Evolutionary conservation across 2,888 invertebrate species (phyloP), one percentile per base, ranked within the genome.

Genomic region (Epinotia ramella): DNA sequence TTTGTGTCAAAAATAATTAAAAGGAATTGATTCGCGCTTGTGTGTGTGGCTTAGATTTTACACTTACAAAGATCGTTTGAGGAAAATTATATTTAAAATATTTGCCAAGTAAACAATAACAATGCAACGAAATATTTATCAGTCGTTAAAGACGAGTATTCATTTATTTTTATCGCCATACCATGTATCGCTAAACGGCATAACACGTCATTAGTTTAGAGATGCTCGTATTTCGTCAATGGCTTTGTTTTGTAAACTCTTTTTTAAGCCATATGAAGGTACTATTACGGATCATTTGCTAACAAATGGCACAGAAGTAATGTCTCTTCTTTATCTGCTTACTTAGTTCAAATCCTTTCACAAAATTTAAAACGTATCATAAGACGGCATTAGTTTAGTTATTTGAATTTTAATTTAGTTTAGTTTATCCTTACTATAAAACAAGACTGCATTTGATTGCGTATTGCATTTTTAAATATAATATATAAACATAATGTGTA

Each of bases 221-320:
- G 85, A 85, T 82, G 81, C 82, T 82, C 83, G 82, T 88, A 87
- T 85, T 85, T 86, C 77, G 81, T 78, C 81, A 83, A 82, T 84
- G 85, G 86, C 69, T 77, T 66, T 69, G 87, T 85, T 86, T 85
- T 85, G 81, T 84, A 84, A 83, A 86, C 85, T 85, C 83, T 80
- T 84, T 84, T 87, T 86, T 83, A 84, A 87, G 85, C 84, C 88
- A 89, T 86, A 88, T 85, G 87, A 88, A 87, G 86, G 84, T 87
- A 87, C 84, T 91, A 89, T 87, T 86, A 88, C 92, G 89, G 86
- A 82, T 87, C 92, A 93, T 93, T 93, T 90, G 84, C 87, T 82
- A 87, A 80, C 87, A 88, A 92, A 93, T 92, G 93, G 84, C 82
- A 88, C 84, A 87, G 91, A 93, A 92, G 87, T 91, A 92, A 92